A percentile compares a stretch with the other conserved stretches of the same genome.
Evolutionary conservation across 2,888 invertebrate genomes (phyloP).

Genomic region (Drosophila gaucha): DNA sequence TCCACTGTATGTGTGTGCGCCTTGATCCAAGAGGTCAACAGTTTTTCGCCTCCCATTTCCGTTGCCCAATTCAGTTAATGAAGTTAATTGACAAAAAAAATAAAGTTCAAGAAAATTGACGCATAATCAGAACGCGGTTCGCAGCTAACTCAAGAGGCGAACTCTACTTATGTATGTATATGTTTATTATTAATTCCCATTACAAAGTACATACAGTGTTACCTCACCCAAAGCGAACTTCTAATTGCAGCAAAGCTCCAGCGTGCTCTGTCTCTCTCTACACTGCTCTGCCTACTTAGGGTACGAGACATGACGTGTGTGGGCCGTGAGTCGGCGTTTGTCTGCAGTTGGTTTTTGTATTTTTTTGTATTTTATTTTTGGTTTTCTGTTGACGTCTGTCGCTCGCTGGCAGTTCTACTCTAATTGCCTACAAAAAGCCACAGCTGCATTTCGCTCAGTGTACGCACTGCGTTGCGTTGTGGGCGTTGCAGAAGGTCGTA

Average conservation of each 20-base stretch:
- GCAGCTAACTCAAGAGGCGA: conserved; percentile 62
- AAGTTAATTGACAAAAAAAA: conserved; percentile 62
- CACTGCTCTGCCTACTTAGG: conserved; percentile 47
- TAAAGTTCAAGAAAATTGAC: conserved; percentile 62
- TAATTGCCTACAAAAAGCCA: conserved; percentile 50
- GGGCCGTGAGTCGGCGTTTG: conserved; percentile 69
- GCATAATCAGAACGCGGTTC: conserved; percentile 59
- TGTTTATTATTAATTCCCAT: conserved; percentile 37
- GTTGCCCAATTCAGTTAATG: conserved; percentile 63
- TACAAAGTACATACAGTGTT: conserved; percentile 26
- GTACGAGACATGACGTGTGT: conserved; percentile 57
- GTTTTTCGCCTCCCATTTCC: conserved; percentile 60
- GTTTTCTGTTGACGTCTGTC: conserved; percentile 31
- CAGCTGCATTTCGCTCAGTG: conserved; percentile 65
- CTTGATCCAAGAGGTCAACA: conserved; percentile 61
- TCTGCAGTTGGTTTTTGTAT: too few species aligned
- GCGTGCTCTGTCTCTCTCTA: conserved; percentile 3
- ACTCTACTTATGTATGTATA: conserved; percentile 29
- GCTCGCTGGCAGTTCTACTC: conserved; percentile 33
- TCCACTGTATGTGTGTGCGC: conserved; percentile 14
- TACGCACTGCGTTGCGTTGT: conserved; percentile 55
- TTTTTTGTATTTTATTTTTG: conserved; percentile 11
- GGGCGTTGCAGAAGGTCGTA: conserved; percentile 78
- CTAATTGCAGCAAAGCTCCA: conserved; percentile 53
- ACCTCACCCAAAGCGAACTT: conserved; percentile 59